Conservation (phyloP, 2,888 invertebrate genomes). For the Psylliodes chrysocephalus region DNA sequence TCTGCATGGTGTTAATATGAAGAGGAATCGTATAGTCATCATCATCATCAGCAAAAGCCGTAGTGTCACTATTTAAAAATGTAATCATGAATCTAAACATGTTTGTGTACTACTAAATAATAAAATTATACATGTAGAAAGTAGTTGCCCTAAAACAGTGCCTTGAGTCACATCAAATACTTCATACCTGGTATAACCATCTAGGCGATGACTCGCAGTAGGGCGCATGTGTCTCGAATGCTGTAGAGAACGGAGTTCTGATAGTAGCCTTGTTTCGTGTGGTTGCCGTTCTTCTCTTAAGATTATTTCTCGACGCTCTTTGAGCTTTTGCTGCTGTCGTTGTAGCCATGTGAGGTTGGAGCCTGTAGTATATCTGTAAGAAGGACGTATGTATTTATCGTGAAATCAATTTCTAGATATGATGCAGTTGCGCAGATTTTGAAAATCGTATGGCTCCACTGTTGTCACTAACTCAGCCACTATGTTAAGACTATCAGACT, state of each 20-base stretch:
- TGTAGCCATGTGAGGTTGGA: constrained; percentile 79
- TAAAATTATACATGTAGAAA: no score
- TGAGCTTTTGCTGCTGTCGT: constrained; percentile 82
- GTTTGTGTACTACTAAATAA: no score
- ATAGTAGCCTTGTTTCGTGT: constrained; percentile 73
- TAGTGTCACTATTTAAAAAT: constrained; percentile 80
- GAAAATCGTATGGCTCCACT: no score
- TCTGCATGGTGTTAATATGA: constrained; percentile 71
- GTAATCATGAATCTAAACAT: no score
- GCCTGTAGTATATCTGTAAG: constrained; percentile 55
- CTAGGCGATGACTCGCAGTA: constrained; percentile 68
- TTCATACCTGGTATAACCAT: constrained; percentile 72
- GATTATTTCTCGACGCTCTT: constrained; percentile 79
- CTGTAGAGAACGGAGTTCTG: constrained; percentile 69
- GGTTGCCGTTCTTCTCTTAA: constrained; percentile 78
- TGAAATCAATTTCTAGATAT: no score
- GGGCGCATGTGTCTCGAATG: constrained; percentile 60
- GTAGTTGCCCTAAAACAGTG: no score
- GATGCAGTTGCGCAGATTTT: no score
- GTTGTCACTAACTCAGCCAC: no score
- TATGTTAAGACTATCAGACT: no score
- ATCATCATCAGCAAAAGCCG: constrained; percentile 81
- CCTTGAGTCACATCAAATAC: no score
- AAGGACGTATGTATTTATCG: no score
- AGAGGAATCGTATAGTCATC: constrained; percentile 77